These are phyloP conservation scores for Hycleus cichorii DNA, from an alignment of 1,140 invertebrate species.

Conservation along the genomic window DNA sequence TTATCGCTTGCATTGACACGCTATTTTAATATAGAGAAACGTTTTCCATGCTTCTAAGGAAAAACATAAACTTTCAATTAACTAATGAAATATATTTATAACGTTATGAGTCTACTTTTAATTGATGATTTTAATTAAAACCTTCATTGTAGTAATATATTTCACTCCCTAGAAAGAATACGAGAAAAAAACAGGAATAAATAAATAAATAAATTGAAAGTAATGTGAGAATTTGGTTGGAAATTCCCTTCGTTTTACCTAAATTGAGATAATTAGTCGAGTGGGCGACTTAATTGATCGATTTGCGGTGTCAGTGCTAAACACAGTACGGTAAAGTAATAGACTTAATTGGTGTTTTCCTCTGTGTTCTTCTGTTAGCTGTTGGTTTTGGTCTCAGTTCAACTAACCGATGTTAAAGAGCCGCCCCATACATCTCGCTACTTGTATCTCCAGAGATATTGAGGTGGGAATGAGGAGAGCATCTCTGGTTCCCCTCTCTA, in stretches of 20 bases:
- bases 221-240: no score
- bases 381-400: constrained; percentile 11
- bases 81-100: constrained; percentile 17
- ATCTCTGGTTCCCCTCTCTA: constrained; percentile 29
- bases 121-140: constrained; percentile 13
- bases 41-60: constrained; percentile 2
- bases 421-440: constrained; percentile 32
- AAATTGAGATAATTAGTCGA: no score
- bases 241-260: no score
- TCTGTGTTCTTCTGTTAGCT: constrained; percentile 15
- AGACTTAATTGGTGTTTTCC: constrained; percentile 33
- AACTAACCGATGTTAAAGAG: constrained; percentile 37
- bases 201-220: no score
- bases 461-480: constrained; percentile 32
- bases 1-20: constrained; percentile 15
- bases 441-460: constrained; percentile 31
- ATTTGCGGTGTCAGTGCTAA: neutral
- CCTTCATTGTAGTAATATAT: neutral
- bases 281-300: constrained; percentile 7
- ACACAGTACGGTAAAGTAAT: constrained; percentile 16
- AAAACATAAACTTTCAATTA: constrained; percentile 15
- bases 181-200: no score
- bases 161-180: no score
- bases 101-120: constrained; percentile 1
- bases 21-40: constrained; percentile 9